Conservation (phyloP, 1,140 invertebrate genomes). For the Bactericera cockerelli region DNA sequence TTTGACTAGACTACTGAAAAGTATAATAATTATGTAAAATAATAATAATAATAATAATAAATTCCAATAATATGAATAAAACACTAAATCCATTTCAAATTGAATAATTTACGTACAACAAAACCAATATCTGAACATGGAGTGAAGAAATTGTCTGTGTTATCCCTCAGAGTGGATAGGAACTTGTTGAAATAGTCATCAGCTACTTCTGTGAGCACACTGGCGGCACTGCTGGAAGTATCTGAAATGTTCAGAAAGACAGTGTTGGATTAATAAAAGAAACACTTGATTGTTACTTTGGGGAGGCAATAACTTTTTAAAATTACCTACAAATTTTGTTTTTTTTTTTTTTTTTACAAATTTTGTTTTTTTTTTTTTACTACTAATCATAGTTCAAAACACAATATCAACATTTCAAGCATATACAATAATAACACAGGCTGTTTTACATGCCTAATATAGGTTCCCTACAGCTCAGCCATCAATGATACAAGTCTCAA, state of each 20-base stretch:
- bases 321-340: background rate
- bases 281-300: background rate
- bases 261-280: background rate
- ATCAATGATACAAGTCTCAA: too few species aligned
- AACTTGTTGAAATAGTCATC: conserved; percentile 6
- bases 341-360: background rate
- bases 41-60: too few species aligned
- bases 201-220: background rate
- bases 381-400: too few species aligned
- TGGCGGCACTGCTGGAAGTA: background rate
- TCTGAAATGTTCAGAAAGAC: background rate
- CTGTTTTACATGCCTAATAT: too few species aligned
- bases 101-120: background rate
- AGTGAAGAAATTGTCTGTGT: background rate
- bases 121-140: background rate
- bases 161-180: conserved; percentile 1
- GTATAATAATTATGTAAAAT: too few species aligned
- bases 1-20: too few species aligned
- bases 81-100: too few species aligned
- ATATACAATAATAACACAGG: background rate
- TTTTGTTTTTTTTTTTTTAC: background rate
- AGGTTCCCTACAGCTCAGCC: too few species aligned
- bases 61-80: too few species aligned
- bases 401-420: background rate
- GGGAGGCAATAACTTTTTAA: background rate